These are phyloP conservation scores for Pomacea canaliculata DNA, from an alignment of 2,888 invertebrate species.

Conservation along the genomic window DNA sequence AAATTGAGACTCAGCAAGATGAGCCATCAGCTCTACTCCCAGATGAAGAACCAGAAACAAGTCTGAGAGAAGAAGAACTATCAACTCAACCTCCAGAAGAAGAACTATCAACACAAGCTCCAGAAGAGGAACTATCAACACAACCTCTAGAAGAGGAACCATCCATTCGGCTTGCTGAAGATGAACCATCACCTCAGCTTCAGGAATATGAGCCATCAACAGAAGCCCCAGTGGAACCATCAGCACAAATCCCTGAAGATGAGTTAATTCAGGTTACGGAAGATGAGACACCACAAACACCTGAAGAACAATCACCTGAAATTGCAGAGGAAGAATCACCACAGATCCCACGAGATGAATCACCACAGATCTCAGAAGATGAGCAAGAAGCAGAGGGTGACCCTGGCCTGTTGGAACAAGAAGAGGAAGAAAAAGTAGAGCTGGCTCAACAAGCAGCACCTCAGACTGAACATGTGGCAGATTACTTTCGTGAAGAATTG, in stretches of 20 bases:
- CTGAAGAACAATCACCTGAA: too few relatives aligned
- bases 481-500: neutral
- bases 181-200: neutral
- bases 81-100: neutral
- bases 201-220: neutral
- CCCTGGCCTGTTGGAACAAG: neutral
- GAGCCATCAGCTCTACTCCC: neutral
- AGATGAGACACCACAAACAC: too few relatives aligned
- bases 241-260: neutral
- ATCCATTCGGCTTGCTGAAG: neutral
- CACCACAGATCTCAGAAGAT: too few relatives aligned
- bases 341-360: too few relatives aligned
- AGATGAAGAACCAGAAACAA: neutral
- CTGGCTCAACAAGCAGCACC: neutral
- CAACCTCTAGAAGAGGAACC: neutral
- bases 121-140: neutral
- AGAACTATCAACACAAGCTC: neutral
- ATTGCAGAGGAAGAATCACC: too few relatives aligned
- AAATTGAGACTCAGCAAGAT: neutral
- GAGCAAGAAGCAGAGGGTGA: neutral
- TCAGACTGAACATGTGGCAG: neutral
- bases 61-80: neutral
- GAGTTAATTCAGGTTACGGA: too few relatives aligned
- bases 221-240: neutral
- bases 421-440: neutral